Evolutionary conservation across 2,888 invertebrate species (phyloP).

Genomic region (Pterostichus madidus): DNA sequence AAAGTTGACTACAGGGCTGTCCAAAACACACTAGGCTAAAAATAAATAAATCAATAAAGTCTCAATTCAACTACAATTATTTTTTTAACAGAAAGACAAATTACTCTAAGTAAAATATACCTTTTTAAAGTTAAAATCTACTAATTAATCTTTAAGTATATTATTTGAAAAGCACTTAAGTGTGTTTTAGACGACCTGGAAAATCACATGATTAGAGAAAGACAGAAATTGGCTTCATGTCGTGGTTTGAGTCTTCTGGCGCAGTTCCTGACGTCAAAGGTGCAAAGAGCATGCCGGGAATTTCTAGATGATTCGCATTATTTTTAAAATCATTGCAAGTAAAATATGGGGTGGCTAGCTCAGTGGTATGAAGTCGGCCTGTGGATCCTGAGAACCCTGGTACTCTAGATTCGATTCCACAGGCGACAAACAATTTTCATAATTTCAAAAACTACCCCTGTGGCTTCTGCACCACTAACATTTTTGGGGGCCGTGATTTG

Average conservation of each 20-base stretch:
- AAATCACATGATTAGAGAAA: slow-evolving; percentile 56
- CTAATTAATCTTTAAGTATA: background rate
- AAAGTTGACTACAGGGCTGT: slow-evolving; percentile 22
- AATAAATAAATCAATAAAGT: background rate
- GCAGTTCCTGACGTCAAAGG: background rate
- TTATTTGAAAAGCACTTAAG: background rate
- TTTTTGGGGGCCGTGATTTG: too few species aligned
- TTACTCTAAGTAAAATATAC: too few species aligned
- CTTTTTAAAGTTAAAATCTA: background rate
- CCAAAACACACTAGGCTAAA: slow-evolving; percentile 1
- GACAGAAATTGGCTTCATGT: slow-evolving; percentile 32
- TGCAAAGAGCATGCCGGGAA: slow-evolving; percentile 35
- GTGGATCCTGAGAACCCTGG: too few species aligned
- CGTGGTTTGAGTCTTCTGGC: slow-evolving; percentile 9
- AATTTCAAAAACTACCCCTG: too few species aligned
- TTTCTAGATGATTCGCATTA: slow-evolving; percentile 1
- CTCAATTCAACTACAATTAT: too few species aligned
- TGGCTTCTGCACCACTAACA: too few species aligned
- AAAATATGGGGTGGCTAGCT: too few species aligned
- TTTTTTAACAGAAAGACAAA: too few species aligned
- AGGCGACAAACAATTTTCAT: too few species aligned
- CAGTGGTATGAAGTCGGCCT: too few species aligned
- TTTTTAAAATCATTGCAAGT: background rate
- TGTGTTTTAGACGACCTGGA: slow-evolving; percentile 31
- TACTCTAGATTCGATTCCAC: too few species aligned